Conservation (phyloP, 2,888 invertebrate genomes). For the Phorcus lineatus region DNA sequence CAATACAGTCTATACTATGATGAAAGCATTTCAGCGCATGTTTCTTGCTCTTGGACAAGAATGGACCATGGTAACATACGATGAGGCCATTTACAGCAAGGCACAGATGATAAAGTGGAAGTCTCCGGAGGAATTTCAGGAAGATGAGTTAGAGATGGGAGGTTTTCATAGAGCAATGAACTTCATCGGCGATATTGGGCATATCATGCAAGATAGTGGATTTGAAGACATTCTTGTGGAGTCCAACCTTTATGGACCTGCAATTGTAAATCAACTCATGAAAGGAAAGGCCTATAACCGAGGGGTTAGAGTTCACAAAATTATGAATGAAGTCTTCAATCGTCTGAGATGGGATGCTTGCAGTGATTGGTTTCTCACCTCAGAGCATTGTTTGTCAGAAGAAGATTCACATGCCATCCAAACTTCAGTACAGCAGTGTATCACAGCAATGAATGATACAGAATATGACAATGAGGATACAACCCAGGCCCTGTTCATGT, state of each 20-base stretch:
- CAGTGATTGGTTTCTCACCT: neutral
- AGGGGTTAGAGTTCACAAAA: constrained; percentile 18
- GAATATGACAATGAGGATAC: neutral
- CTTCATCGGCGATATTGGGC: constrained; percentile 30
- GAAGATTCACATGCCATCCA: neutral
- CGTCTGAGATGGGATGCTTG: neutral
- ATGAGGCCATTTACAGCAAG: constrained; percentile 38
- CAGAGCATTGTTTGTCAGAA: neutral
- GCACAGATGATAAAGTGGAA: constrained; percentile 36
- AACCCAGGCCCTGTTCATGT: neutral
- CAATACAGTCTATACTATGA: constrained; percentile 28
- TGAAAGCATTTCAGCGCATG: constrained; percentile 23
- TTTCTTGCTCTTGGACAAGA: constrained; percentile 26
- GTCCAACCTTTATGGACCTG: constrained; percentile 23
- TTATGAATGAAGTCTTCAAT: neutral
- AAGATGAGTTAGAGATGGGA: constrained; percentile 32
- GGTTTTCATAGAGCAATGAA: constrained; percentile 34
- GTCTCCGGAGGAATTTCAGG: constrained; percentile 23
- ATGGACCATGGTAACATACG: constrained; percentile 32
- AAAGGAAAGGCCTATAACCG: constrained; percentile 33
- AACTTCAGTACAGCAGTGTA: neutral
- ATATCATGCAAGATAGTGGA: constrained; percentile 16
- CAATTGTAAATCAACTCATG: constrained; percentile 18
- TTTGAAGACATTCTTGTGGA: constrained; percentile 19
- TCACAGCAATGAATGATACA: neutral